Evolutionary conservation across 30 jellyfish, hydroid and myxozoan genomes (phyloP).

Genomic region (Chrysaora quinquecirrha): DNA sequence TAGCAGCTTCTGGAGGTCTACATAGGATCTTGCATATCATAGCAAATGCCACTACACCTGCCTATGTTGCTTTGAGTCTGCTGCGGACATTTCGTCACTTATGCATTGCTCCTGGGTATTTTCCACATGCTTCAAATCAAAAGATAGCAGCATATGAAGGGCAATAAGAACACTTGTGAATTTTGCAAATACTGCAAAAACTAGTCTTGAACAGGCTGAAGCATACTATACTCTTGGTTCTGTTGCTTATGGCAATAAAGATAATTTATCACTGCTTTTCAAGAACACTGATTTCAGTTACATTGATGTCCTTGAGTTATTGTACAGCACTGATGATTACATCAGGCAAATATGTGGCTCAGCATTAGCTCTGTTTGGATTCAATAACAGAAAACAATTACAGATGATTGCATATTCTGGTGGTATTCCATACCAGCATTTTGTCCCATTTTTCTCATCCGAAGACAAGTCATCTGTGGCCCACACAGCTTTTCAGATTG

Average conservation of each 20-base stretch:
- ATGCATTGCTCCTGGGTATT: conserved; percentile 62
- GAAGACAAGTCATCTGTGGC: conserved; percentile 48
- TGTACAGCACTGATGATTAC: conserved; percentile 24
- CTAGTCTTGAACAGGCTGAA: conserved; percentile 58
- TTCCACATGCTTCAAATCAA: conserved; percentile 43
- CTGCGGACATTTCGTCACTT: conserved; percentile 42
- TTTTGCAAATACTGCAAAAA: conserved; percentile 46
- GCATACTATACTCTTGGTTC: conserved; percentile 53
- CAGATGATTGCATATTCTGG: conserved; percentile 49
- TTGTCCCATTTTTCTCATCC: conserved; percentile 54
- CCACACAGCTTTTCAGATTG: conserved; percentile 65
- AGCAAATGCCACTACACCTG: conserved; percentile 43
- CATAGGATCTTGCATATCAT: conserved; percentile 58
- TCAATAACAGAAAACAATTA: conserved; percentile 26
- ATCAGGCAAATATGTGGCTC: conserved; percentile 56
- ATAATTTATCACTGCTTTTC: conserved; percentile 18
- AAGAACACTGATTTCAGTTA: conserved; percentile 48
- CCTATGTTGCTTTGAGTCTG: conserved; percentile 55
- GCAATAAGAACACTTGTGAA: conserved; percentile 36
- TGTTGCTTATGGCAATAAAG: conserved; percentile 54
- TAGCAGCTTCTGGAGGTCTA: conserved; percentile 53
- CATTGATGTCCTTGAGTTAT: conserved; percentile 34
- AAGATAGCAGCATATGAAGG: conserved; percentile 51
- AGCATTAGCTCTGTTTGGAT: conserved; percentile 65
- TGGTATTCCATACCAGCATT: conserved; percentile 61